Evolutionary conservation across 2,797 vertebrate genomes (phyloP).

Genomic region (Mallotus villosus): DNA sequence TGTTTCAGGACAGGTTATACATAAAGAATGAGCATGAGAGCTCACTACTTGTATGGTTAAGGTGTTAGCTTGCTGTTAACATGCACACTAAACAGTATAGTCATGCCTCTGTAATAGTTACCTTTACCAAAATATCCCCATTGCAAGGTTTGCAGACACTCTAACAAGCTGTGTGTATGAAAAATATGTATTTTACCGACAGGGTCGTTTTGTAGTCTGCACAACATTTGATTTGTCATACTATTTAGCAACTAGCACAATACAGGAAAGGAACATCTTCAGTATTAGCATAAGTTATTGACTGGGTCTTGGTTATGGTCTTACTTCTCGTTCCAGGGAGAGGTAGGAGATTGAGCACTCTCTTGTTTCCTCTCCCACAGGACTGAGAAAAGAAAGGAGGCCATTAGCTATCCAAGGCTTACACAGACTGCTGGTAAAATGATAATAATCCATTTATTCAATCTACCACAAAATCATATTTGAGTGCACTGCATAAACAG

Average conservation of each 20-base stretch:
- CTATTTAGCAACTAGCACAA: neutral
- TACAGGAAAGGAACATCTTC: neutral
- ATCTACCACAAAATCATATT: slow-evolving; percentile 41
- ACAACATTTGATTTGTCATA: neutral
- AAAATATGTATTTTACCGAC: neutral
- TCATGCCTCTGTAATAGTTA: neutral
- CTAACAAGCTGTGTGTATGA: neutral
- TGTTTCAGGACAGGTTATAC: neutral
- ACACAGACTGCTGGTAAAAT: slow-evolving; percentile 18
- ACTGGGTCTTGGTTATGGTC: slow-evolving; percentile 11
- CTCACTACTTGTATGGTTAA: too few relatives aligned
- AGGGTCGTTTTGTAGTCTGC: slow-evolving; percentile 7
- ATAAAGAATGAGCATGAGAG: neutral
- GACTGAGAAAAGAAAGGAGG: slow-evolving; percentile 8
- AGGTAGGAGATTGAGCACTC: neutral
- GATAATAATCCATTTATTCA: slow-evolving; percentile 46
- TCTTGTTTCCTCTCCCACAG: slow-evolving; percentile 15
- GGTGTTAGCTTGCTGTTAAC: too few relatives aligned
- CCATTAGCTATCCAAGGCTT: slow-evolving; percentile 23
- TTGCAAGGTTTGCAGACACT: neutral
- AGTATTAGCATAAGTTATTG: slow-evolving; percentile 1
- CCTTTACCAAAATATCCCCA: neutral
- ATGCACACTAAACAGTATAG: too few relatives aligned
- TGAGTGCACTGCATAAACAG: slow-evolving; percentile 40
- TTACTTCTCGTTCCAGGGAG: neutral